Percentiles rank a stretch among this genome's conserved stretches.
phyloP scores from a whole-genome alignment of 2,797 vertebrate species.

The Vipera latastei region DNA sequence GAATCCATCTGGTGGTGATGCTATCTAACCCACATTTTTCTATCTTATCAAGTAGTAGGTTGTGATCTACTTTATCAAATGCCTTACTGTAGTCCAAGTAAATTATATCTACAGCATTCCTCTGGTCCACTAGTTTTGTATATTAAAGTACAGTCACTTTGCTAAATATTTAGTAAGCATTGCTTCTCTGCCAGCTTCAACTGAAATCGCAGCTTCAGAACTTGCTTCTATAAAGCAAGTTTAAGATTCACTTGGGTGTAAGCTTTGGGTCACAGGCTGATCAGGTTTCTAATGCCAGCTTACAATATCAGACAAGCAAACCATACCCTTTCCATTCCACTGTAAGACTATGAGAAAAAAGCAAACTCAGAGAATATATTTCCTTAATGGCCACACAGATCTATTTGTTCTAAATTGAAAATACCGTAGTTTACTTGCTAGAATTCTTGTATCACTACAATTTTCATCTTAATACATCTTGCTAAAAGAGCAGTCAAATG shows the following conservation, averaged over 20 bases:
- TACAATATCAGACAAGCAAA: not conserved
- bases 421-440: not conserved
- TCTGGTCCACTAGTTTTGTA: not conserved
- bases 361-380: not conserved
- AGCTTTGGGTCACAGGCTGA: not conserved
- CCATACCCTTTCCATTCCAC: not conserved
- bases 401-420: not conserved
- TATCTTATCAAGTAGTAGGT: too few relatives aligned
- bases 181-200: not conserved
- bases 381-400: not conserved
- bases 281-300: not conserved
- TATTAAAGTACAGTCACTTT: too few relatives aligned
- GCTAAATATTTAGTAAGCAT: not conserved
- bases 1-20: too few relatives aligned
- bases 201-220: not conserved
- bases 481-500: not conserved
- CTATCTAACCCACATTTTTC: too few relatives aligned
- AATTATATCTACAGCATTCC: too few relatives aligned
- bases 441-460: not conserved
- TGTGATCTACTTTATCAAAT: too few relatives aligned
- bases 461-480: not conserved
- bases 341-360: not conserved
- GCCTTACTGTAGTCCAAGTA: too few relatives aligned
- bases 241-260: not conserved
- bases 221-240: not conserved